These are phyloP conservation scores for Drosophila sechellia DNA, from an alignment of 1,140 invertebrate species.

Conservation along the genomic window DNA sequence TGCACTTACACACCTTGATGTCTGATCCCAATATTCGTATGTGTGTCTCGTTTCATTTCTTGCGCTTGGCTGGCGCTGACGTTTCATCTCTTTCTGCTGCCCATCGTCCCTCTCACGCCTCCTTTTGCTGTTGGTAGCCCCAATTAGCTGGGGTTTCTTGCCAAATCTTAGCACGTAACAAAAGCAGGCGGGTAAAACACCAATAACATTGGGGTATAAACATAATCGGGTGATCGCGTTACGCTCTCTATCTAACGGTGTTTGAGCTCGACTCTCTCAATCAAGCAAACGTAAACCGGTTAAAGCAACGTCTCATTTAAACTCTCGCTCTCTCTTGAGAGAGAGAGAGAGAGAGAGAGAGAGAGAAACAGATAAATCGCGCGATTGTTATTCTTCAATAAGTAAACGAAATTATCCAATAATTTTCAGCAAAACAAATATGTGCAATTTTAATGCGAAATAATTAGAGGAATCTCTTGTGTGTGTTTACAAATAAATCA, in stretches of 20 bases:
- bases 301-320: slow-evolving; percentile 7
- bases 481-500: slow-evolving; percentile 26
- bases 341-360: slow-evolving; percentile 1
- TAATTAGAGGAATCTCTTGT: slow-evolving; percentile 26
- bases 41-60: slow-evolving; percentile 53
- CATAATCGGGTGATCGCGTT: slow-evolving; percentile 58
- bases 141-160: slow-evolving; percentile 70
- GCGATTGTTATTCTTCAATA: slow-evolving; percentile 25
- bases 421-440: slow-evolving; percentile 50
- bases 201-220: slow-evolving; percentile 49
- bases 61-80: slow-evolving; percentile 55
- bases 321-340: slow-evolving; percentile 16
- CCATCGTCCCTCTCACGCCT: slow-evolving; percentile 11
- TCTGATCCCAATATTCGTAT: slow-evolving; percentile 43
- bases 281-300: slow-evolving; percentile 68
- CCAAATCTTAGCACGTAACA: slow-evolving; percentile 71
- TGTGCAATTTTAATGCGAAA: slow-evolving; percentile 41
- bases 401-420: slow-evolving; percentile 35
- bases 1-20: slow-evolving; percentile 32
- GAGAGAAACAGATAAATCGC: slow-evolving; percentile 3
- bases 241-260: slow-evolving; percentile 68
- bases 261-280: slow-evolving; percentile 47
- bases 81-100: neutral
- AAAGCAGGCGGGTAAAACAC: slow-evolving; percentile 45
- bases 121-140: slow-evolving; percentile 44